A percentile compares a stretch with the other conserved stretches of the same genome.
These are phyloP conservation scores for Epinephelus coioides DNA, from an alignment of 2,797 vertebrate genomes.

Conservation along the genomic window DNA sequence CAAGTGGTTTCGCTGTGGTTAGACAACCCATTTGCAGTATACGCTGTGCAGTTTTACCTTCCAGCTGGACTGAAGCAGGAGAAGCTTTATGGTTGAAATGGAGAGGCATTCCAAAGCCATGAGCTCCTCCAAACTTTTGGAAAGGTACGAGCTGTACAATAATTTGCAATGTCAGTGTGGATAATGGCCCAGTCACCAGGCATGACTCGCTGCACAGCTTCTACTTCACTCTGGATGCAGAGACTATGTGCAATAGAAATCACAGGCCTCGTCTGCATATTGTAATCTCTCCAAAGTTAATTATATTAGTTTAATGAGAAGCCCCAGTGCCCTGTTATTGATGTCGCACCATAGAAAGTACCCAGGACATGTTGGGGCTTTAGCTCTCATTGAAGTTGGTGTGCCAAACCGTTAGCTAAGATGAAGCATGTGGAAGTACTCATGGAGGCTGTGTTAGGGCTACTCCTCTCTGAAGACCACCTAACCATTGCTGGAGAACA, in stretches of 20 bases:
- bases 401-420: constrained; percentile 50
- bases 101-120: constrained; percentile 35
- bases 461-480: constrained; percentile 60
- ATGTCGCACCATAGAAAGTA: constrained; percentile 67
- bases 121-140: constrained; percentile 29
- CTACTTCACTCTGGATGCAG: constrained; percentile 10
- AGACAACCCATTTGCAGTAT: constrained; percentile 52
- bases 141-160: constrained; percentile 26
- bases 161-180: constrained; percentile 44
- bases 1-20: constrained; percentile 62
- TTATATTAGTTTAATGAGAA: constrained; percentile 63
- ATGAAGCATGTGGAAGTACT: constrained; percentile 68
- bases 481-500: constrained; percentile 46
- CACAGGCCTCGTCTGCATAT: constrained; percentile 16
- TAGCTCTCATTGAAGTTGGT: constrained; percentile 54
- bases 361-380: constrained; percentile 21
- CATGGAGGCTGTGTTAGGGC: constrained; percentile 37
- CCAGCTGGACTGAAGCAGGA: constrained; percentile 50
- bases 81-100: constrained; percentile 36
- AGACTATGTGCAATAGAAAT: constrained; percentile 25
- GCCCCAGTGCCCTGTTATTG: constrained; percentile 19
- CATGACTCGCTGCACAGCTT: constrained; percentile 5
- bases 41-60: constrained; percentile 44
- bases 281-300: constrained; percentile 42
- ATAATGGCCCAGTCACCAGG: constrained; percentile 33